A percentile compares a stretch with the other conserved stretches of the same genome.
These are phyloP conservation scores for Orthochromis malagaraziensis DNA, from an alignment of 2,113 vertebrate genomes.

Conservation along the genomic window DNA sequence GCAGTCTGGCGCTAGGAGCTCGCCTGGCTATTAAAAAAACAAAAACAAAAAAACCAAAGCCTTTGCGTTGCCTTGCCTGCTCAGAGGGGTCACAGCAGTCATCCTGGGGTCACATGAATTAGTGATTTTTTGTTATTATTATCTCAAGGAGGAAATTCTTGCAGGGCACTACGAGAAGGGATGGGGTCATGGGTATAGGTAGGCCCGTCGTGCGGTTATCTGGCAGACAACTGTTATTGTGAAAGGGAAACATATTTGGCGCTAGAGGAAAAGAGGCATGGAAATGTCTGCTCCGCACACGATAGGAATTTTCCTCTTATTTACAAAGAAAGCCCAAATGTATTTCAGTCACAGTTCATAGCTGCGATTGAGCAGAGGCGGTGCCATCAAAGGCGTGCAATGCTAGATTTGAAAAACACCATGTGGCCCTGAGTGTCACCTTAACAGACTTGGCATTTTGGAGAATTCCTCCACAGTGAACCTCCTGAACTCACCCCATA, in stretches of 20 bases:
- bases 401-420: conserved; percentile 43
- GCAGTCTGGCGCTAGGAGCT: neutral
- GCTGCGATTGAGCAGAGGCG: neutral
- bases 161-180: neutral
- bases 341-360: neutral
- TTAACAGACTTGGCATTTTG: conserved; percentile 17
- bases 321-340: conserved; percentile 11
- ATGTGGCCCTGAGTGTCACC: conserved; percentile 5
- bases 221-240: conserved; percentile 46
- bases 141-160: conserved; percentile 60
- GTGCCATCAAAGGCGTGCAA: conserved; percentile 31
- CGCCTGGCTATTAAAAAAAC: conserved; percentile 16
- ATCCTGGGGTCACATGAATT: conserved; percentile 50
- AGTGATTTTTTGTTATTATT: conserved; percentile 62
- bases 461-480: conserved; percentile 31
- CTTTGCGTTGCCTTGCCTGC: conserved; percentile 8
- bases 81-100: conserved; percentile 25
- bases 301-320: conserved; percentile 47
- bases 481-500: conserved; percentile 33
- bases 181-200: conserved; percentile 25
- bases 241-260: conserved; percentile 49
- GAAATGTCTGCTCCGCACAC: conserved; percentile 3
- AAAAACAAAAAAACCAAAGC: conserved; percentile 29
- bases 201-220: conserved; percentile 21
- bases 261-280: conserved; percentile 15